Conservation (phyloP, 2,113 vertebrate species). For the Cryptoleucopteryx plumbea region DNA sequence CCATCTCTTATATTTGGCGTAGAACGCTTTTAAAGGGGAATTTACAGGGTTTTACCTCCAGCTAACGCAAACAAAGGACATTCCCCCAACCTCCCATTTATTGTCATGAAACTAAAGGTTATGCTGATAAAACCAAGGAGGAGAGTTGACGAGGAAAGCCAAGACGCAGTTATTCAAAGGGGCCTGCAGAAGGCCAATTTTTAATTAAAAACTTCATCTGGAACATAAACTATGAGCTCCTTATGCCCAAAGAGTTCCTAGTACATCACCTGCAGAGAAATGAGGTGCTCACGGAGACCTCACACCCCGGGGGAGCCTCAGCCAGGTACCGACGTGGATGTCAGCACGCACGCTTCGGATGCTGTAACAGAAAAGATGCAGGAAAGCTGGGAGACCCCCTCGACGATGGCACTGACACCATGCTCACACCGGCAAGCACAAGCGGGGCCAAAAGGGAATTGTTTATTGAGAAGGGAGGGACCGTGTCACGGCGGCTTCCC, state of each 20-base stretch:
- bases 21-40: neutral
- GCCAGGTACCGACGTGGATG: rapidly evolving
- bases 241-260: rapidly evolving
- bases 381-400: neutral
- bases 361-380: neutral
- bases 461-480: neutral
- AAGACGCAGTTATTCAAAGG: neutral
- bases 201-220: neutral
- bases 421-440: neutral
- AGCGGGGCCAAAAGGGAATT: neutral
- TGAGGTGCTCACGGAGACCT: neutral
- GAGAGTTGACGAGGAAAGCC: neutral
- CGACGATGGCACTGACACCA: rapidly evolving
- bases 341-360: rapidly evolving
- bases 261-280: neutral
- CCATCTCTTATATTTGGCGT: neutral
- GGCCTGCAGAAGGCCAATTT: neutral
- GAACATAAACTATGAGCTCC: neutral
- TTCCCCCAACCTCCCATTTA: neutral
- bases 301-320: neutral
- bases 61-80: neutral
- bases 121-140: neutral
- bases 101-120: neutral
- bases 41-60: neutral
- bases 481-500: rapidly evolving